phyloP scores from a whole-genome alignment of 2,888 invertebrate genomes.

The Leptodirus hochenwartii region DNA sequence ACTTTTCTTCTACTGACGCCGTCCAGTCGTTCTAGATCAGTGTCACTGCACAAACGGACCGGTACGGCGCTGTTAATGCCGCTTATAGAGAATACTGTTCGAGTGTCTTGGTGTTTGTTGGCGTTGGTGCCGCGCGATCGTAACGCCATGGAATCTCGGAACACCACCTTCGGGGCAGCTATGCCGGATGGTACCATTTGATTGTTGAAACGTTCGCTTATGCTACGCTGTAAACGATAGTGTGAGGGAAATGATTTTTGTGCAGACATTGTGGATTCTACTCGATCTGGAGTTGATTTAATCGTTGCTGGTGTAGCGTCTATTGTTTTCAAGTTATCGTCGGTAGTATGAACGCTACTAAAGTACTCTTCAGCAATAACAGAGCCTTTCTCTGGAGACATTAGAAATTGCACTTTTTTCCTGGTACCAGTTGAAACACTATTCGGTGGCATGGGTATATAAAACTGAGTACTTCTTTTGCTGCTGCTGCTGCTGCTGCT shows the following conservation, averaged over 20 bases:
- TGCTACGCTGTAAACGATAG: constrained; percentile 23
- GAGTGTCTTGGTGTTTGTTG: constrained; percentile 14
- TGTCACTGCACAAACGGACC: too few species aligned
- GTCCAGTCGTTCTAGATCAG: constrained; percentile 16
- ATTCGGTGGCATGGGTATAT: constrained; percentile 34
- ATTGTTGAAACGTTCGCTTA: constrained; percentile 25
- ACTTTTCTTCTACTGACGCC: constrained; percentile 14
- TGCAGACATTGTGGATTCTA: constrained; percentile 11
- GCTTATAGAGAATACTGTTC: constrained; percentile 44
- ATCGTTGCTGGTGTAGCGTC: neutral
- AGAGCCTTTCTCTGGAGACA: constrained; percentile 16
- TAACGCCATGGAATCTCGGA: constrained; percentile 72
- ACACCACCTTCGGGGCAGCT: constrained; percentile 35
- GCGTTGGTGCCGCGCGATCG: constrained; percentile 27
- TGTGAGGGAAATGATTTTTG: constrained; percentile 11
- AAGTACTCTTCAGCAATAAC: neutral
- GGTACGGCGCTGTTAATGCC: too few species aligned
- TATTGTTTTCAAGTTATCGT: neutral
- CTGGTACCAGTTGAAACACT: constrained; percentile 28
- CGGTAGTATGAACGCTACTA: neutral
- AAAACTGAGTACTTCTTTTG: constrained; percentile 37
- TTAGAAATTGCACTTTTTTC: constrained; percentile 55
- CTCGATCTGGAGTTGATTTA: too few species aligned
- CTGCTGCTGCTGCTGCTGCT: neutral
- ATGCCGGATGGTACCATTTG: too few species aligned